These are phyloP conservation scores for Amphiprion clarkii DNA, from an alignment of 2,797 vertebrate species.

Conservation along the genomic window DNA sequence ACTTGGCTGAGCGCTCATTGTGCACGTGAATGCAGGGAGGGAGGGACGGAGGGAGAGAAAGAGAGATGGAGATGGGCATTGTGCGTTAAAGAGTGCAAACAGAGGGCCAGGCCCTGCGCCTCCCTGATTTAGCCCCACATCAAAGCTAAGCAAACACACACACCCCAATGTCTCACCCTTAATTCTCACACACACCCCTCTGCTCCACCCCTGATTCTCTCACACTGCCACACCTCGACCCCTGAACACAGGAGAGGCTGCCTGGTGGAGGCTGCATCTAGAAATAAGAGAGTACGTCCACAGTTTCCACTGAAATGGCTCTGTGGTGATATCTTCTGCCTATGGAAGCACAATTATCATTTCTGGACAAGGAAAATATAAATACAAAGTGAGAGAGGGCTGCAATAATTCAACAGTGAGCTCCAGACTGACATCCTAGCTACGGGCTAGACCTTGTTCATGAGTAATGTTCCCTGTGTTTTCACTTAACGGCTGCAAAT, in stretches of 20 bases:
- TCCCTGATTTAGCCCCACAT: constrained; percentile 86
- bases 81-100: constrained; percentile 87
- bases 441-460: constrained; percentile 57
- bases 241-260: constrained; percentile 9
- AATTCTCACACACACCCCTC: constrained; percentile 61
- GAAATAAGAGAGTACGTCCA: not conserved
- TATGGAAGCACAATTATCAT: constrained; percentile 33
- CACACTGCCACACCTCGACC: constrained; percentile 51
- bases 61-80: constrained; percentile 85
- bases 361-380: constrained; percentile 31
- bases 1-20: constrained; percentile 89
- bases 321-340: not conserved
- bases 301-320: not conserved
- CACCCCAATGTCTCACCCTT: constrained; percentile 64
- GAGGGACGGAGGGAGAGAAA: constrained; percentile 83
- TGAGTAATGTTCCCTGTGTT: constrained; percentile 72
- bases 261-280: constrained; percentile 5
- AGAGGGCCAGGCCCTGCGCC: constrained; percentile 75
- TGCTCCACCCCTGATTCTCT: constrained; percentile 48
- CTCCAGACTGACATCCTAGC: constrained; percentile 50
- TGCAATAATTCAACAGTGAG: constrained; percentile 52
- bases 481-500: constrained; percentile 83
- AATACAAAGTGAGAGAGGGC: constrained; percentile 34
- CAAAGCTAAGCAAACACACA: constrained; percentile 93
- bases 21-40: constrained; percentile 85